phyloP scores from a whole-genome alignment of 2,888 invertebrate genomes.

The Scrobipalpa costella region DNA sequence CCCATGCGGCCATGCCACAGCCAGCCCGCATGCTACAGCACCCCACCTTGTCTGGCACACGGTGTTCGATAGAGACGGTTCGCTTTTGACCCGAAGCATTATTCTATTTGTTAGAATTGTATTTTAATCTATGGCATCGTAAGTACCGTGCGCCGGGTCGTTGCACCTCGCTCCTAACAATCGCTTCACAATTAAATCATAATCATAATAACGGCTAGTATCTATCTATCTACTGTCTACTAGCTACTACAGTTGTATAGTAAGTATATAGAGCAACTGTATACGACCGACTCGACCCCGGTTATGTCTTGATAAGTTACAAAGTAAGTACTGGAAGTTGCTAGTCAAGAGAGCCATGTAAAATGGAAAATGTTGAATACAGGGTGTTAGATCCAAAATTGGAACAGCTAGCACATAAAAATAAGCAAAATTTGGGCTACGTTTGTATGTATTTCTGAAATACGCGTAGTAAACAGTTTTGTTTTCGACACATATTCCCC shows the following conservation, averaged over 20 bases:
- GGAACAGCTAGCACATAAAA: too few relatives aligned
- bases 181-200: conserved; percentile 40
- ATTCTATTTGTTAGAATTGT: conserved; percentile 27
- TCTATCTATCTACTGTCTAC: too few relatives aligned
- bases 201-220: conserved; percentile 29
- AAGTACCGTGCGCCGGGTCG: conserved; percentile 31
- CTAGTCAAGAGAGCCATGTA: not conserved
- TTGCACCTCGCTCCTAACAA: conserved; percentile 37
- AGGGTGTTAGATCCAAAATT: not conserved
- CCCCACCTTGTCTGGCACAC: conserved; percentile 8
- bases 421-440: too few relatives aligned
- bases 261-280: not conserved
- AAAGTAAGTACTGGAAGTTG: not conserved
- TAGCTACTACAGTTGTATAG: not conserved
- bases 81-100: conserved; percentile 31
- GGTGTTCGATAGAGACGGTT: conserved; percentile 19
- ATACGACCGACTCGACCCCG: conserved; percentile 1
- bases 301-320: not conserved
- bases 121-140: conserved; percentile 30
- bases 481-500: too few relatives aligned
- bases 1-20: not conserved
- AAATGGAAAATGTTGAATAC: not conserved
- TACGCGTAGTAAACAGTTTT: too few relatives aligned
- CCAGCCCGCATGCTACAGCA: conserved; percentile 8
- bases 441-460: too few relatives aligned